phyloP scores from a whole-genome alignment of 1,140 invertebrate genomes.

The Semibalanus balanoides region DNA sequence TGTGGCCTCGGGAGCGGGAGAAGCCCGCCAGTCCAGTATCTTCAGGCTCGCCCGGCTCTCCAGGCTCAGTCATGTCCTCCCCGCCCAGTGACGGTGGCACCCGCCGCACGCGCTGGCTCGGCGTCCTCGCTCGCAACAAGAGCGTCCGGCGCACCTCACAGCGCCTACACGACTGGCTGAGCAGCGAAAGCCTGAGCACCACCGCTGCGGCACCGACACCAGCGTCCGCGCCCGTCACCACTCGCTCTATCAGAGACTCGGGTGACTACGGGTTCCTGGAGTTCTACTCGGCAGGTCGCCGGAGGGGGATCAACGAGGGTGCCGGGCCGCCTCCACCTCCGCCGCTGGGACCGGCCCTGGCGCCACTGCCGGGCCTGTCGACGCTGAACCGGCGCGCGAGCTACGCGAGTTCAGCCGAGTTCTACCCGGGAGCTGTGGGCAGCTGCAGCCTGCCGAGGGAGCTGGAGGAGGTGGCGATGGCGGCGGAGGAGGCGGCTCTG shows the following conservation, averaged over 20 bases:
- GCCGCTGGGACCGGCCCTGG: too few relatives aligned
- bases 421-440: neutral
- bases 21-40: neutral
- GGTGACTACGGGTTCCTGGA: conserved; percentile 18
- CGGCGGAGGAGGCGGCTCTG: neutral
- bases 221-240: too few relatives aligned
- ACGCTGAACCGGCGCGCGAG: neutral
- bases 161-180: neutral
- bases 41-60: too few relatives aligned
- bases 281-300: conserved; percentile 9
- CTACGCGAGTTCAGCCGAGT: neutral
- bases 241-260: neutral
- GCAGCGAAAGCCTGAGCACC: neutral
- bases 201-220: too few relatives aligned
- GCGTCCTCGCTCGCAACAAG: neutral
- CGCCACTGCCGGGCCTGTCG: neutral
- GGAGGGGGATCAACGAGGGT: too few relatives aligned
- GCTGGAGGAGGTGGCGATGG: neutral
- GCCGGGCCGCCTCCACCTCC: too few relatives aligned
- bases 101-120: neutral
- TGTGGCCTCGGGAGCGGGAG: neutral
- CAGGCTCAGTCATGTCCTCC: neutral
- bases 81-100: neutral
- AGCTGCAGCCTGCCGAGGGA: neutral
- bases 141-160: neutral